Percentiles rank a stretch among this genome's conserved stretches.
These are phyloP conservation scores for Delphinus delphis DNA, from an alignment of 2,113 vertebrate genomes.

Conservation along the genomic window DNA sequence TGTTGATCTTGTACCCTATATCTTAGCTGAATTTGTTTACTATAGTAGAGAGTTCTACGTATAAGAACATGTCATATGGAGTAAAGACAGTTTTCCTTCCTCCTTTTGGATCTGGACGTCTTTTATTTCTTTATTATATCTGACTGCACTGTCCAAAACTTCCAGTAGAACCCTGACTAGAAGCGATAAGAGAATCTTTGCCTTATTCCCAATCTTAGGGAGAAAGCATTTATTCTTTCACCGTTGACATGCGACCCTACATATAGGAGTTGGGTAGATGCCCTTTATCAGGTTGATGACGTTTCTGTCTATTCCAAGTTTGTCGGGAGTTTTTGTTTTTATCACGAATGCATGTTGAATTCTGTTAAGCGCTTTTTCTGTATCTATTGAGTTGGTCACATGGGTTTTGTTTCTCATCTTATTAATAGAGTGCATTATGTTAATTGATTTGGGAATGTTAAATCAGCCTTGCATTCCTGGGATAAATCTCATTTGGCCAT, in stretches of 20 bases:
- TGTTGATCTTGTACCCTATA: background rate
- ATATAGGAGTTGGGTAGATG: background rate
- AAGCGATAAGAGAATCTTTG: background rate
- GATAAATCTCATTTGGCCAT: background rate
- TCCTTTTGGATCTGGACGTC: background rate
- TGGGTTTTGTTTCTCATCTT: background rate
- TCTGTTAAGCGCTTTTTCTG: background rate
- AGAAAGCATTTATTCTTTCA: accelerated
- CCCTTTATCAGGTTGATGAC: background rate
- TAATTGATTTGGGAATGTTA: background rate
- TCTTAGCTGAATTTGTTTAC: background rate
- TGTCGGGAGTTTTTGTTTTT: background rate
- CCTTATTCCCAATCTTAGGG: background rate
- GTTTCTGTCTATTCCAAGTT: background rate
- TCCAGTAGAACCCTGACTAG: background rate
- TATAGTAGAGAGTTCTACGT: background rate
- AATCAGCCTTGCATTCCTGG: background rate
- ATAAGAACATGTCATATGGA: background rate
- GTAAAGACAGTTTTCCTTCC: background rate
- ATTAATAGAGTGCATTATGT: background rate
- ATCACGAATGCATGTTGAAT: background rate
- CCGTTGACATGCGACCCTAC: accelerated
- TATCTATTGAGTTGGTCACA: background rate
- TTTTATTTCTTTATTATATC: background rate
- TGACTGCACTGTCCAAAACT: background rate